Conservation (phyloP, 1,140 invertebrate species). For the Brachionus rubens region DNA sequence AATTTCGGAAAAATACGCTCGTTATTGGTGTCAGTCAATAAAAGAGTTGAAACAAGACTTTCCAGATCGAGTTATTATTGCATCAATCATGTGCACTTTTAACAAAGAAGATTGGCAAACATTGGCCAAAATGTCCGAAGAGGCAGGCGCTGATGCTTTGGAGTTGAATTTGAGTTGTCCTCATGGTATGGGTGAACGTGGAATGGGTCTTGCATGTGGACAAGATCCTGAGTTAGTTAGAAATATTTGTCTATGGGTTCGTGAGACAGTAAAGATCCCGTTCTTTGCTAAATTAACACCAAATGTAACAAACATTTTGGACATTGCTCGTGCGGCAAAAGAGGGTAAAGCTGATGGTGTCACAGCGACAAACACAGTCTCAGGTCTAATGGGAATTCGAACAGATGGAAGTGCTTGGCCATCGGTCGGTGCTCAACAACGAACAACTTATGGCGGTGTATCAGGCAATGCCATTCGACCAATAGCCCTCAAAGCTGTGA, state of each 20-base stretch:
- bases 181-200: conserved; percentile 86
- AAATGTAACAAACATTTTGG: conserved; percentile 88
- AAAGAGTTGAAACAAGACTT: conserved; percentile 86
- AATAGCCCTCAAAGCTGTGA: conserved; percentile 82
- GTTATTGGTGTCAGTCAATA: conserved; percentile 86
- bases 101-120: conserved; percentile 82
- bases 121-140: conserved; percentile 73
- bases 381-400: conserved; percentile 80
- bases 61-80: conserved; percentile 83
- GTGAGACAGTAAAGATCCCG: conserved; percentile 80
- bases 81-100: conserved; percentile 92
- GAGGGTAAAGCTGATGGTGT: conserved; percentile 86
- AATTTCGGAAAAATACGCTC: conserved; percentile 90
- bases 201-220: conserved; percentile 95
- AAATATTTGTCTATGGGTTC: conserved; percentile 85
- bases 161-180: conserved; percentile 96
- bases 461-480: conserved; percentile 92
- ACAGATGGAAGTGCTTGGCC: conserved; percentile 83
- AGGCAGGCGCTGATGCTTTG: conserved; percentile 82
- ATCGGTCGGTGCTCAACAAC: conserved; percentile 72
- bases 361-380: conserved; percentile 93
- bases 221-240: conserved; percentile 79
- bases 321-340: conserved; percentile 81
- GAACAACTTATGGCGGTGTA: conserved; percentile 91
- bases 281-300: conserved; percentile 96